Percentiles rank a stretch among this genome's conserved stretches.
Evolutionary conservation across 2,888 invertebrate species (phyloP).

Genomic region (Cheilosia vulpina): DNA sequence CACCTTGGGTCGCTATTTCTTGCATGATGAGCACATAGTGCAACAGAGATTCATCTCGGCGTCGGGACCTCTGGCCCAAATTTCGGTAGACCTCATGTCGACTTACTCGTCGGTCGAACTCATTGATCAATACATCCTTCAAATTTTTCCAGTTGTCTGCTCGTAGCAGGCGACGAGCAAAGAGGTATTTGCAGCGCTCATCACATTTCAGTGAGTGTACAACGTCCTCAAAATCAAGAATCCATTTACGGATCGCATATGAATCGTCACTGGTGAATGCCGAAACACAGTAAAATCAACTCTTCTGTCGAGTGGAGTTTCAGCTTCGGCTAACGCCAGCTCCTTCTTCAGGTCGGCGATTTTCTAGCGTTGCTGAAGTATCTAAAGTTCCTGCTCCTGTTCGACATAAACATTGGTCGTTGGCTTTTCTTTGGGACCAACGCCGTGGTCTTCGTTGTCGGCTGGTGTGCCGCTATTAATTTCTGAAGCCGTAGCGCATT

Average conservation of each 20-base stretch:
- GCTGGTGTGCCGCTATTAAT: no score
- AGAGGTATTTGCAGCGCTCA: constrained; percentile 2
- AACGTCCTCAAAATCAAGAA: constrained; percentile 7
- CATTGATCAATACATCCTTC: constrained; percentile 3
- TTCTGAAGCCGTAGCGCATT: no score
- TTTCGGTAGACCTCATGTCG: neutral
- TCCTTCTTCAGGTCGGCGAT: neutral
- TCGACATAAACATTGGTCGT: no score
- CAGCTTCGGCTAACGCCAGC: neutral
- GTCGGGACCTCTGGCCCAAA: neutral
- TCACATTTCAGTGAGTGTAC: constrained; percentile 1
- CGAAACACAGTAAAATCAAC: neutral
- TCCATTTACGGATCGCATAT: neutral
- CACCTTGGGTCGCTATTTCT: constrained; percentile 20
- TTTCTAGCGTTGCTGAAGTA: no score
- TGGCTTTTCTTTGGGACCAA: no score
- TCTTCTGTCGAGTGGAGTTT: neutral
- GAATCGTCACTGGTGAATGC: neutral
- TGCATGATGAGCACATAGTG: constrained; percentile 43
- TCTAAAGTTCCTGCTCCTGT: no score
- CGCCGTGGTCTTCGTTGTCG: no score
- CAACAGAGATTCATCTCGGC: constrained; percentile 1
- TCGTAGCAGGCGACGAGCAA: neutral
- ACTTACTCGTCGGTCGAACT: constrained; percentile 11
- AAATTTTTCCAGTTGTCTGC: constrained; percentile 12